Percentiles rank a stretch among this genome's conserved stretches.
Conservation (phyloP, 2,797 vertebrate species). For the Argentina silus region DNA sequence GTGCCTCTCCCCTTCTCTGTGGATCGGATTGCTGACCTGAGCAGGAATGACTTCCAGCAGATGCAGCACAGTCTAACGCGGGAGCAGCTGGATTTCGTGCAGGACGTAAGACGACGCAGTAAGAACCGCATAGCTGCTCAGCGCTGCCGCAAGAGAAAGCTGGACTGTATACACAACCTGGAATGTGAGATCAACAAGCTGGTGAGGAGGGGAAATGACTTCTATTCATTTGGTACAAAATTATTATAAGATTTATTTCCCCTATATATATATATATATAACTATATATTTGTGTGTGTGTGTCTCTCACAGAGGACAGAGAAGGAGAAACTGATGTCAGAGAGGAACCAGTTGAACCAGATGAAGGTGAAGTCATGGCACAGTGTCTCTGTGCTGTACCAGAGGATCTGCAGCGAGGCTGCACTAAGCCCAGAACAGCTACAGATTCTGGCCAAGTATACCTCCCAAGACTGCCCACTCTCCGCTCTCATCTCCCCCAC, state of each 20-base stretch:
- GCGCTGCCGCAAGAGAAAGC: constrained; percentile 96
- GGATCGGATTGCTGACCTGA: constrained; percentile 88
- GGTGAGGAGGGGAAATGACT: constrained; percentile 71
- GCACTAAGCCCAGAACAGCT: constrained; percentile 90
- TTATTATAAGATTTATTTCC: too few species aligned
- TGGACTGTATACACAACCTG: constrained; percentile 95
- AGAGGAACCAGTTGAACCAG: constrained; percentile 84
- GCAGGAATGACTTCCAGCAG: constrained; percentile 93
- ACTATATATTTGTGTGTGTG: constrained; percentile 22
- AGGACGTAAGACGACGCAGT: constrained; percentile 92
- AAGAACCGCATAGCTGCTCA: constrained; percentile 96
- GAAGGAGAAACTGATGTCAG: constrained; percentile 84
- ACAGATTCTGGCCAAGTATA: constrained; percentile 90
- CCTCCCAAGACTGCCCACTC: constrained; percentile 87
- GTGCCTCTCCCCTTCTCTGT: constrained; percentile 90
- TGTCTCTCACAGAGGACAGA: constrained; percentile 80
- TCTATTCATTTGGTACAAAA: neutral
- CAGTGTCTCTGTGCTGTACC: constrained; percentile 87
- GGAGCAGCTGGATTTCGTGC: constrained; percentile 93
- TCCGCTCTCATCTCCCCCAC: constrained; percentile 78
- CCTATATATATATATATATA: neutral
- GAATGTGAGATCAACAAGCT: constrained; percentile 95
- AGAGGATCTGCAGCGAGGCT: constrained; percentile 88
- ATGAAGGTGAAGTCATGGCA: constrained; percentile 84
- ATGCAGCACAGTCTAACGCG: constrained; percentile 87